Base-by-base conservation (phyloP, 2,113 vertebrate genomes). In the Cebus imitator region DNA sequence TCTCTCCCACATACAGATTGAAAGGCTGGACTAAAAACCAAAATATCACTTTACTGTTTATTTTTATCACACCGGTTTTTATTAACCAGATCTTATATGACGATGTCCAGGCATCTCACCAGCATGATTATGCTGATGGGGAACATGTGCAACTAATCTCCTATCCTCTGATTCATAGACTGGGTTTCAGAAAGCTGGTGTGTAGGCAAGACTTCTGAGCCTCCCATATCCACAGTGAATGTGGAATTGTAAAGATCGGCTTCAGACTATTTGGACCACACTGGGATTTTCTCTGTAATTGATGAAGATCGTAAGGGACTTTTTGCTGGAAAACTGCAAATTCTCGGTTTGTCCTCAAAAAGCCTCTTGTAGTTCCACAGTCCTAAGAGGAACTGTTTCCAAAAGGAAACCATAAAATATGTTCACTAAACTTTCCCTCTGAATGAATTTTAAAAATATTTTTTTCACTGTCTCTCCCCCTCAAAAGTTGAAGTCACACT, bases 41-140 rank as follows among this genome's bases (percentile, higher is more conserved):
- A 97, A 98, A 97, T 76, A 90, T 66, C 83, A 79, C 97, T 98
- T 97, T 97, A 57, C 95, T 97, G 82, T 96, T 98, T 97, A 97
- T 98, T 98, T 97, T 98, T 97, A 96, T 97, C 98, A 97, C 94
- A 98, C 92, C 64, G 55, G 88, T 87, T 98, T 97, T 97, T 97
- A 97, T 96, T 94, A 97, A 94, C 95, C 97, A 97, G 97, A 96
- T 97, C 93, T 85, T 64, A 0, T 6, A 32, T 94, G 98, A 98
- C 87, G 50, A 93, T 91, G 88, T 97, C 96, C 96, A 98, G 88
- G 89, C 93, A 66, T 91, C 94, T 97, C 95, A 94, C 76, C 97
- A 90, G 89, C 96, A 75, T 97, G 75, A 91, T 30, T 90, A 45
- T 87, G 95, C 79, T 97, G 98, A 98, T 98, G 82, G 81, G 43